Percentiles rank a stretch among this genome's conserved stretches.
Evolutionary conservation across 2,888 invertebrate species (phyloP).

Genomic region (Priocnemis perturbator): DNA sequence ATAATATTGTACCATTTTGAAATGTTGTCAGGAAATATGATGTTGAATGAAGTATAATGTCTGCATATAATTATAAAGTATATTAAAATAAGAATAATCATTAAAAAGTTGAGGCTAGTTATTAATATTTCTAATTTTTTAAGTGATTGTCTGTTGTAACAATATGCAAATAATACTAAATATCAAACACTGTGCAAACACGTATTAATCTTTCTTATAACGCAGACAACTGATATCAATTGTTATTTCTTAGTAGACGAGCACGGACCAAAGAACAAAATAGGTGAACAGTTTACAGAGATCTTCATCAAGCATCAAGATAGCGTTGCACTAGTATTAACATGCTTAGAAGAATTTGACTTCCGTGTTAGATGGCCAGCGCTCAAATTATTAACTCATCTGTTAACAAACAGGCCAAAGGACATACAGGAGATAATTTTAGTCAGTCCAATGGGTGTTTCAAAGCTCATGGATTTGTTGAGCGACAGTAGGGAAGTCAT

Average conservation of each 20-base stretch:
- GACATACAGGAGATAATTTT: slow-evolving; percentile 92
- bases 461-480: slow-evolving; percentile 97
- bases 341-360: slow-evolving; percentile 95
- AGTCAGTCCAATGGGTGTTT: slow-evolving; percentile 97
- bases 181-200: too few species aligned
- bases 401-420: slow-evolving; percentile 90
- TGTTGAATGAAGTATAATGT: too few species aligned
- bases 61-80: too few species aligned
- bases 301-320: slow-evolving; percentile 95
- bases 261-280: slow-evolving; percentile 76
- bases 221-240: too few species aligned
- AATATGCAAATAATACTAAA: too few species aligned
- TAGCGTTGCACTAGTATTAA: slow-evolving; percentile 88
- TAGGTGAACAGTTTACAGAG: slow-evolving; percentile 96
- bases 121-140: too few species aligned
- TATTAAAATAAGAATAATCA: too few species aligned
- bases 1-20: too few species aligned
- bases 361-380: slow-evolving; percentile 94
- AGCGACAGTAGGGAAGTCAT: slow-evolving; percentile 96
- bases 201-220: too few species aligned
- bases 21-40: too few species aligned
- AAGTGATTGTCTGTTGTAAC: too few species aligned
- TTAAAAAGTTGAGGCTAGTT: too few species aligned
- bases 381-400: slow-evolving; percentile 90
- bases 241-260: slow-evolving; percentile 64